Conservation (phyloP, 2,888 invertebrate species). For the Phania funesta region DNA sequence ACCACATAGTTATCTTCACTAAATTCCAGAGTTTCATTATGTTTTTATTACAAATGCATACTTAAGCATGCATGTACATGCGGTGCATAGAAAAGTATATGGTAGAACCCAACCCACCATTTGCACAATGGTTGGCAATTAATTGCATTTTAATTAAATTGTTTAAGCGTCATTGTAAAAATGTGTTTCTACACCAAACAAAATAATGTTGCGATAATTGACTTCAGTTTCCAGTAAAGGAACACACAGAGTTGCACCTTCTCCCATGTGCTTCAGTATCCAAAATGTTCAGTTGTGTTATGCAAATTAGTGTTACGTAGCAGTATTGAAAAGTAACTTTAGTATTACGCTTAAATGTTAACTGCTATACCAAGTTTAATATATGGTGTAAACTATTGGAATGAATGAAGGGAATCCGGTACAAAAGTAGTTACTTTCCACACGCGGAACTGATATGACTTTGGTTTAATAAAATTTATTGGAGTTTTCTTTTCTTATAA, state of each 20-base stretch:
- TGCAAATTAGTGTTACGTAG: too few relatives aligned
- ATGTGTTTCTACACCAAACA: slow-evolving; percentile 9
- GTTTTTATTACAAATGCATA: background rate
- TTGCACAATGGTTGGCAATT: slow-evolving; percentile 69
- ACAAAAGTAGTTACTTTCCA: too few relatives aligned
- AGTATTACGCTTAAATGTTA: too few relatives aligned
- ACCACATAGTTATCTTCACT: background rate
- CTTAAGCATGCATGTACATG: background rate
- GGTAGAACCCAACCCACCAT: slow-evolving; percentile 62
- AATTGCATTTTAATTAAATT: slow-evolving; percentile 80
- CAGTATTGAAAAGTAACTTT: too few relatives aligned
- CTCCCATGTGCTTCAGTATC: background rate
- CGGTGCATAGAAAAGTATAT: background rate
- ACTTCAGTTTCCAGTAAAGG: background rate
- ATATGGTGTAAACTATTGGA: too few relatives aligned
- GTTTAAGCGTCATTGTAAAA: slow-evolving; percentile 76
- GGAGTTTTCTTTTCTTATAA: too few relatives aligned
- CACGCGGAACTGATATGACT: too few relatives aligned
- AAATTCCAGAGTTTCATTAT: slow-evolving; percentile 1
- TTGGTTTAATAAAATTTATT: too few relatives aligned
- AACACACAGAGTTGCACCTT: background rate
- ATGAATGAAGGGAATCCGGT: too few relatives aligned
- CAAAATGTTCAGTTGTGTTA: background rate
- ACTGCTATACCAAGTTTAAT: too few relatives aligned
- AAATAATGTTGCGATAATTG: background rate